Percentiles rank a stretch among this genome's conserved stretches.
Evolutionary conservation across 2,113 vertebrate species (phyloP).

Genomic region (Oryzias celebensis): DNA sequence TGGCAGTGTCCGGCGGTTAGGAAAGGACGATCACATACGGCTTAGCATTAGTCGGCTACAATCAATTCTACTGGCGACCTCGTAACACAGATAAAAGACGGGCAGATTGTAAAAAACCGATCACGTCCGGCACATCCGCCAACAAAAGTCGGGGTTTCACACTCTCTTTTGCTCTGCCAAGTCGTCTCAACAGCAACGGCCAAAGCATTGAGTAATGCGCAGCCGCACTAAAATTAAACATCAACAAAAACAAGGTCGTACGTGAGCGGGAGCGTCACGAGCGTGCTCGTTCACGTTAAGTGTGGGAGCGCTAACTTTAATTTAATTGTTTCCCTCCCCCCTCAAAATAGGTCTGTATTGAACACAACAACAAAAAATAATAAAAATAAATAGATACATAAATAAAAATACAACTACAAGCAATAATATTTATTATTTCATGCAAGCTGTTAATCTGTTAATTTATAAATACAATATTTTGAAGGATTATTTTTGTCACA

Average conservation of each 20-base stretch:
- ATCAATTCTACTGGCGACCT: slow-evolving; percentile 10
- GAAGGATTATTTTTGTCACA: background rate
- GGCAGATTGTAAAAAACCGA: background rate
- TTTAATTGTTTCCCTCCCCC: background rate
- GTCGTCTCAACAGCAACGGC: slow-evolving; percentile 70
- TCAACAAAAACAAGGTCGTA: slow-evolving; percentile 76
- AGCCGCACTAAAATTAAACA: slow-evolving; percentile 72
- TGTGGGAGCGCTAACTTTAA: background rate
- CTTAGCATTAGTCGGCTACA: slow-evolving; percentile 26
- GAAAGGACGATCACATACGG: slow-evolving; percentile 65
- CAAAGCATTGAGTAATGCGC: slow-evolving; percentile 68
- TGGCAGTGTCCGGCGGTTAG: slow-evolving; percentile 59
- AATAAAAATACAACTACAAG: no score
- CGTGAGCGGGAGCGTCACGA: slow-evolving; percentile 42
- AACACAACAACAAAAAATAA: no score
- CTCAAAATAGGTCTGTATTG: no score
- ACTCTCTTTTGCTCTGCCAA: slow-evolving; percentile 23
- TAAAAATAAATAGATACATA: no score
- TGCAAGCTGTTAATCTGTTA: background rate
- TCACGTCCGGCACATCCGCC: slow-evolving; percentile 4
- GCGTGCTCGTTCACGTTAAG: slow-evolving; percentile 52
- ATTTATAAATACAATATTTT: no score
- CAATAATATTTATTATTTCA: background rate
- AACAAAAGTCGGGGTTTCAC: slow-evolving; percentile 22
- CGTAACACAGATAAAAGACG: slow-evolving; percentile 3